Percentiles rank a stretch among this genome's conserved stretches.
Evolutionary conservation across 2,888 invertebrate species (phyloP).

Genomic region (Matsumyia berberina): DNA sequence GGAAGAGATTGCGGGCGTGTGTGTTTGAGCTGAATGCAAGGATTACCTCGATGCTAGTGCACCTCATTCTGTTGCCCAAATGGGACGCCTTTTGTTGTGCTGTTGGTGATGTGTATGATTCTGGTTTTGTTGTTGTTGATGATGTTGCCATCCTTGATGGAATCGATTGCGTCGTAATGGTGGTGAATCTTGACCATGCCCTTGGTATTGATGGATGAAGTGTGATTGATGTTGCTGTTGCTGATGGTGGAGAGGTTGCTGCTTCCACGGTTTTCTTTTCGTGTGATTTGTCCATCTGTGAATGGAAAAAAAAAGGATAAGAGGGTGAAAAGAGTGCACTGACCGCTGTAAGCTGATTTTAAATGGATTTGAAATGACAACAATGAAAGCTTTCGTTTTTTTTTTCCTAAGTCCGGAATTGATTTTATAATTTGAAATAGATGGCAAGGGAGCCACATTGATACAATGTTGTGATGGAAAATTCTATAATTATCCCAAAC

Average conservation of each 20-base stretch:
- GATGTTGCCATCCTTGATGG: conserved; percentile 67
- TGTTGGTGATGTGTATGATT: conserved; percentile 62
- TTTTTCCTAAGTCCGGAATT: conserved; percentile 23
- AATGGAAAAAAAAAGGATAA: background rate
- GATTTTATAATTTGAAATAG: conserved; percentile 50
- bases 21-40: conserved; percentile 7
- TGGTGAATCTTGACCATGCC: conserved; percentile 41
- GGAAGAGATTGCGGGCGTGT: conserved; percentile 32
- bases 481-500: conserved; percentile 32
- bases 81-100: conserved; percentile 69
- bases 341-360: conserved; percentile 10
- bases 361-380: conserved; percentile 33
- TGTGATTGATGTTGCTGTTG: conserved; percentile 77
- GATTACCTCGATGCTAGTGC: conserved; percentile 33
- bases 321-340: conserved; percentile 9
- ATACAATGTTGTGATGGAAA: background rate
- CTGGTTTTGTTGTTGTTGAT: conserved; percentile 57
- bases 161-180: conserved; percentile 65
- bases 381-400: conserved; percentile 7
- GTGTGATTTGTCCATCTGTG: conserved; percentile 79
- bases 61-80: conserved; percentile 54
- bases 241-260: conserved; percentile 79
- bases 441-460: background rate
- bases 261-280: conserved; percentile 80
- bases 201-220: conserved; percentile 37